Percentiles rank a stretch among this genome's conserved stretches.
Conservation (phyloP, 2,797 vertebrate species). For the Sciurus carolinensis region DNA sequence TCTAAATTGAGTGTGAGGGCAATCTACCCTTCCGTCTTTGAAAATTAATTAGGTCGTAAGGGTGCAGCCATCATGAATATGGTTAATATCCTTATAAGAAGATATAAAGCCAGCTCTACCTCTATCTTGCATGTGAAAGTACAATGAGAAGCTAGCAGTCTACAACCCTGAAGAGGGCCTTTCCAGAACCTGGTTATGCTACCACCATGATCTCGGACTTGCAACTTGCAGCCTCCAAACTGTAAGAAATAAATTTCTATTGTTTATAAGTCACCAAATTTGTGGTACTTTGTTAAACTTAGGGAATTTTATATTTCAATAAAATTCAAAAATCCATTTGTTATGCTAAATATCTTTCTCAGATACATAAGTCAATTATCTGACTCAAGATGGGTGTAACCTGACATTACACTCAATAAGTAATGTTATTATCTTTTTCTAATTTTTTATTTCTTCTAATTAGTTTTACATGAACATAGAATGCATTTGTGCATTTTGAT, state of each 20-base stretch:
- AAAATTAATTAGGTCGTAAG: neutral
- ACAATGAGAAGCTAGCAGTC: no score
- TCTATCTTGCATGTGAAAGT: neutral
- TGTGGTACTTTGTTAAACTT: neutral
- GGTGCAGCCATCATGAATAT: neutral
- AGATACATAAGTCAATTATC: neutral
- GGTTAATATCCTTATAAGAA: neutral
- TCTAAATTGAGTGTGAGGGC: neutral
- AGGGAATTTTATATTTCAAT: neutral
- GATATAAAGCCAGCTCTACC: neutral
- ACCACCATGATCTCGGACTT: neutral
- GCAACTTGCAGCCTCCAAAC: neutral
- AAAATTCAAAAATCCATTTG: neutral
- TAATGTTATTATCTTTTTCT: no score
- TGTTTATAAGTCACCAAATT: accelerated
- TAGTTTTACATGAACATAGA: no score
- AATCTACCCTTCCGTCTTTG: neutral
- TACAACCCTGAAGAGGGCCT: neutral
- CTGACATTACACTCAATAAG: neutral
- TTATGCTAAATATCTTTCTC: neutral
- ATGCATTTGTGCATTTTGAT: no score
- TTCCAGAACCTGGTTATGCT: neutral
- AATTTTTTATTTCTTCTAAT: no score
- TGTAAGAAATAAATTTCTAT: neutral
- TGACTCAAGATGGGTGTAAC: neutral